A percentile compares a stretch with the other conserved stretches of the same genome.
These are phyloP conservation scores for Sibirionetta formosa DNA, from an alignment of 2,797 vertebrate species.

Conservation along the genomic window DNA sequence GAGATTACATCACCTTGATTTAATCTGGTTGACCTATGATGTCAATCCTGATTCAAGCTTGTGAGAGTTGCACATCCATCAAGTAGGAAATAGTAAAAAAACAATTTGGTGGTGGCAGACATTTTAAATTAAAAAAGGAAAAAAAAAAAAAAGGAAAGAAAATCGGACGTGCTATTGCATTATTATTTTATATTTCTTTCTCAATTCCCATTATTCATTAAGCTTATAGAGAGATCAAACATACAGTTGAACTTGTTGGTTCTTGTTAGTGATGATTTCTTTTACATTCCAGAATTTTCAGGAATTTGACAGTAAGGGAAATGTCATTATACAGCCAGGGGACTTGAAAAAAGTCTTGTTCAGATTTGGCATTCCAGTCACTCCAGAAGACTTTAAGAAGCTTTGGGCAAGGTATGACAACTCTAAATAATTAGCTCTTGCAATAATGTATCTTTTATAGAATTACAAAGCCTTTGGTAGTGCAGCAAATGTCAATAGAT, in stretches of 20 bases:
- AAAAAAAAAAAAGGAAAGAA: background rate
- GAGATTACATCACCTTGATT: background rate
- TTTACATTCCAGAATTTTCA: constrained; percentile 76
- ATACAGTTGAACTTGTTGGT: constrained; percentile 25
- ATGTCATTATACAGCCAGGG: constrained; percentile 75
- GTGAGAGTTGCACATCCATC: background rate
- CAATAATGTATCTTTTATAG: constrained; percentile 13
- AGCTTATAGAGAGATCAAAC: background rate
- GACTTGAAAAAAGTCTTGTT: constrained; percentile 79
- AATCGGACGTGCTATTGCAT: background rate
- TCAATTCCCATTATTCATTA: background rate
- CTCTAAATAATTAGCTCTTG: background rate
- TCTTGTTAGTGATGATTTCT: constrained; percentile 46
- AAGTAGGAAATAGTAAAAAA: background rate
- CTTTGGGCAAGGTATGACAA: constrained; percentile 82
- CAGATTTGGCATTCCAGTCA: constrained; percentile 81
- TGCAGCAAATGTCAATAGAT: background rate
- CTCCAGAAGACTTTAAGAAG: constrained; percentile 81
- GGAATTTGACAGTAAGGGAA: constrained; percentile 75
- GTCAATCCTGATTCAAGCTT: background rate
- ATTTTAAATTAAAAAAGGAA: background rate
- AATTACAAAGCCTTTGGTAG: constrained; percentile 1
- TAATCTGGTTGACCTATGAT: background rate
- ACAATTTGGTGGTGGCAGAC: background rate
- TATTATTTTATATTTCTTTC: background rate